phyloP scores from a whole-genome alignment of 1,140 invertebrate species.

The Drosophila lini region DNA sequence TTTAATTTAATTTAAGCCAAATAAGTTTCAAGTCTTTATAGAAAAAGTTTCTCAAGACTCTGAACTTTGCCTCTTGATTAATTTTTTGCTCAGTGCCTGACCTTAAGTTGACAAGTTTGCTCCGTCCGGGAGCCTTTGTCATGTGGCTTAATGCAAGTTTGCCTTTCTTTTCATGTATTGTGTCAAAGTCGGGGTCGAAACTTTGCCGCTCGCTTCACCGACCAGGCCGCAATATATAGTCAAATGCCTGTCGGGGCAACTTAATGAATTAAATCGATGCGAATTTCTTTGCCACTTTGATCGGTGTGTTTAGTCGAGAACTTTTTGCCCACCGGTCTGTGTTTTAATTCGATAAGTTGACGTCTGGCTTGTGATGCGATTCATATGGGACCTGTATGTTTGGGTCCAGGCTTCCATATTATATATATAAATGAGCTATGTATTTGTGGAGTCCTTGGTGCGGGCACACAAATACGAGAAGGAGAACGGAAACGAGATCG shows the following conservation, averaged over 20 bases:
- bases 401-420: not conserved
- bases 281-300: constrained; percentile 71
- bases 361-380: constrained; percentile 26
- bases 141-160: constrained; percentile 49
- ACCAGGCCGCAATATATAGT: constrained; percentile 27
- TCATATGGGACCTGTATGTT: not conserved
- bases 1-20: not conserved
- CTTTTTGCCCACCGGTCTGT: constrained; percentile 33
- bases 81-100: constrained; percentile 19
- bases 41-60: not conserved
- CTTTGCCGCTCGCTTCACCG: constrained; percentile 30
- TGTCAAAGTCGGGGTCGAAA: constrained; percentile 40
- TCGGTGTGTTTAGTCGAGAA: constrained; percentile 72
- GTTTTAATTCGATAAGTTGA: constrained; percentile 74
- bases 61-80: not conserved
- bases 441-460: constrained; percentile 43
- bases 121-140: constrained; percentile 40
- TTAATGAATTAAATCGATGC: constrained; percentile 78
- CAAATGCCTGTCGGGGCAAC: constrained; percentile 35
- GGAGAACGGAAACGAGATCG: not conserved
- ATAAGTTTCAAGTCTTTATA: not conserved
- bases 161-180: constrained; percentile 49
- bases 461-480: constrained; percentile 26
- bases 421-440: constrained; percentile 2
- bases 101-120: constrained; percentile 46